These are phyloP conservation scores for Euplexia lucipara DNA, from an alignment of 2,888 invertebrate genomes.

Conservation along the genomic window DNA sequence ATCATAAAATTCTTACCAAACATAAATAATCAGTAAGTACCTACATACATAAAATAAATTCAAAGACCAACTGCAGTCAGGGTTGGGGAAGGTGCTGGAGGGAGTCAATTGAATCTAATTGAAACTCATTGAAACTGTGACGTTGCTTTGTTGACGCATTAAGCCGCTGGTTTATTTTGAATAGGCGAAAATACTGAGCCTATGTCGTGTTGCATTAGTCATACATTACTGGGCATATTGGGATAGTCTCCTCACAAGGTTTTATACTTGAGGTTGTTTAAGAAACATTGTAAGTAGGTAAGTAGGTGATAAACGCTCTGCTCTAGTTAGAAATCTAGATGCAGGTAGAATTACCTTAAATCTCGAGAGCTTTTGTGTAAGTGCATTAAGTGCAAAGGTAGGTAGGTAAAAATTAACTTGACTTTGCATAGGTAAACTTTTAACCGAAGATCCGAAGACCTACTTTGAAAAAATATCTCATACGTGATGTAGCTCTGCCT, in stretches of 20 bases:
- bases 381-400: too few relatives aligned
- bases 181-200: slow-evolving; percentile 36
- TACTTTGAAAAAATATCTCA: too few relatives aligned
- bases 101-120: slow-evolving; percentile 87
- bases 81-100: slow-evolving; percentile 86
- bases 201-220: slow-evolving; percentile 3
- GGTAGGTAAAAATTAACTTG: too few relatives aligned
- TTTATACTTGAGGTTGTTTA: background rate
- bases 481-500: too few relatives aligned
- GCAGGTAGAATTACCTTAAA: too few relatives aligned
- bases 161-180: slow-evolving; percentile 54
- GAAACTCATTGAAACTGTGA: slow-evolving; percentile 82
- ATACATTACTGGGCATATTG: background rate
- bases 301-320: background rate
- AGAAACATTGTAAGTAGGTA: background rate
- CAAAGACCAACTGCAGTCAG: slow-evolving; percentile 74
- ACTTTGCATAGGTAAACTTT: too few relatives aligned
- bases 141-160: slow-evolving; percentile 67
- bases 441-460: too few relatives aligned
- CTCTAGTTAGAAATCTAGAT: too few relatives aligned
- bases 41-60: slow-evolving; percentile 42
- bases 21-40: slow-evolving; percentile 22
- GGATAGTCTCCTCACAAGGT: background rate
- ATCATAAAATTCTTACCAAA: slow-evolving; percentile 12
- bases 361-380: too few relatives aligned